Conservation (phyloP, 1,140 invertebrate genomes). For the Drosophila mayri region DNA sequence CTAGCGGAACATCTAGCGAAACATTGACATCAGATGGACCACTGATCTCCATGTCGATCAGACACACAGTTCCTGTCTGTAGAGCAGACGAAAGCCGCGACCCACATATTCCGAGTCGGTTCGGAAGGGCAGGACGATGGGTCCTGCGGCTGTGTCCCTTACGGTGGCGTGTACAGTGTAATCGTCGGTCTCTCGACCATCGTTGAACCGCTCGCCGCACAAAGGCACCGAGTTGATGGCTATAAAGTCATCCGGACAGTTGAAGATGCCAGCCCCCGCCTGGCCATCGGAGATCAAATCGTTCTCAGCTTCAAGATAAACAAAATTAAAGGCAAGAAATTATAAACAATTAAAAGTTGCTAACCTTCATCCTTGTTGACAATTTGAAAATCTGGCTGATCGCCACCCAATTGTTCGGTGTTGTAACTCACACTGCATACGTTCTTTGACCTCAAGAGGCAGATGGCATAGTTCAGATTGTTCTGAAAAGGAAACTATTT, state of each 20-base stretch:
- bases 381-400: slow-evolving; percentile 87
- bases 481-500: slow-evolving; percentile 86
- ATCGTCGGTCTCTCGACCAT: slow-evolving; percentile 87
- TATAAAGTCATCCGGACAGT: slow-evolving; percentile 91
- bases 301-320: slow-evolving; percentile 50
- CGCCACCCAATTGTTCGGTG: slow-evolving; percentile 86
- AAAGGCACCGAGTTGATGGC: slow-evolving; percentile 88
- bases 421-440: slow-evolving; percentile 89
- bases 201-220: slow-evolving; percentile 91
- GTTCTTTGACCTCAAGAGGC: slow-evolving; percentile 87
- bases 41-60: slow-evolving; percentile 35
- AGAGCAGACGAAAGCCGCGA: slow-evolving; percentile 86
- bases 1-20: neutral
- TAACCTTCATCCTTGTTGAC: slow-evolving; percentile 87
- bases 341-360: slow-evolving; percentile 63
- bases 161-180: slow-evolving; percentile 89
- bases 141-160: slow-evolving; percentile 87
- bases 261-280: slow-evolving; percentile 90
- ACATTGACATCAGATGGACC: slow-evolving; percentile 30
- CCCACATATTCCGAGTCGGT: slow-evolving; percentile 86
- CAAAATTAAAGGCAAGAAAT: neutral
- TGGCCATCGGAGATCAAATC: slow-evolving; percentile 87
- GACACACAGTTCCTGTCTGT: slow-evolving; percentile 86
- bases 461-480: slow-evolving; percentile 92
- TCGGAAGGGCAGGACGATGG: slow-evolving; percentile 86